Evolutionary conservation across 2,888 invertebrate genomes (phyloP).

Genomic region (Troides helena): DNA sequence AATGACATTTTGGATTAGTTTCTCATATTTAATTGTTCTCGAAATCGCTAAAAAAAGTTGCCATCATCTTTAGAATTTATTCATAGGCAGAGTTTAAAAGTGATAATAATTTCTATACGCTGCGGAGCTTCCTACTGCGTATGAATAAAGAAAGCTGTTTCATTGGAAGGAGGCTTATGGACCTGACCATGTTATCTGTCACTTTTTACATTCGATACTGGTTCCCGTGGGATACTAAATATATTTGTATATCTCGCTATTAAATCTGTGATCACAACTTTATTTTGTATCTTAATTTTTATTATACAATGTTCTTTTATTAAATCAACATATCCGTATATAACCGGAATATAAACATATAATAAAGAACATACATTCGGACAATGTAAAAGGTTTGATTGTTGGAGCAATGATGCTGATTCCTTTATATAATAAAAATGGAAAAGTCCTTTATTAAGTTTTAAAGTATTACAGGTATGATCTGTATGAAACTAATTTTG

Average conservation of each 20-base stretch:
- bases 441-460: too few relatives aligned
- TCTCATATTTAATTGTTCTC: too few relatives aligned
- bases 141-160: slow-evolving; percentile 30
- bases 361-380: neutral
- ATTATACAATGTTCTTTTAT: neutral
- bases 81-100: neutral
- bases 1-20: too few relatives aligned
- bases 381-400: neutral
- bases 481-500: too few relatives aligned
- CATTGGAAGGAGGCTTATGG: slow-evolving; percentile 25
- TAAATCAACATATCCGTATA: too few relatives aligned
- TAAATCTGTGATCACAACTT: slow-evolving; percentile 4
- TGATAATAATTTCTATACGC: slow-evolving; percentile 26
- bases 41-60: too few relatives aligned
- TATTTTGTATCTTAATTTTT: neutral
- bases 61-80: neutral
- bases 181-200: slow-evolving; percentile 25
- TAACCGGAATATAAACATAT: neutral
- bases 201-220: slow-evolving; percentile 24
- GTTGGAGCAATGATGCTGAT: neutral
- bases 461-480: too few relatives aligned
- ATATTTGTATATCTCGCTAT: slow-evolving; percentile 15
- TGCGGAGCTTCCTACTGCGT: slow-evolving; percentile 27
- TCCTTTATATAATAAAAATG: neutral
- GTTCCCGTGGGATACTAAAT: slow-evolving; percentile 30